Evolutionary conservation across 2,113 vertebrate species (phyloP), one percentile per base, ranked within the genome.

Genomic region (Alaudala cheleensis): DNA sequence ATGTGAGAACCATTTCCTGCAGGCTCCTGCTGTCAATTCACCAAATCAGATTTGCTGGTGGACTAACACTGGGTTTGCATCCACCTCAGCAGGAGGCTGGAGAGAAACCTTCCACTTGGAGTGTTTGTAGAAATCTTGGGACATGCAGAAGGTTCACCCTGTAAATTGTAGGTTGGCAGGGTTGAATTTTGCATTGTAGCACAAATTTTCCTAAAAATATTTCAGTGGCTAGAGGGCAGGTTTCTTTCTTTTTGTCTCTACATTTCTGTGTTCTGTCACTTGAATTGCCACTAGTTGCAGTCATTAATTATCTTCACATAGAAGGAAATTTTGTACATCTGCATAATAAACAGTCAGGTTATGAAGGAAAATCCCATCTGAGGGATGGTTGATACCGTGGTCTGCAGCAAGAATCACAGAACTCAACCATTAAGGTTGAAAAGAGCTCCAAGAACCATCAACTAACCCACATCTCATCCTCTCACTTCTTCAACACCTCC

Each of bases 1-100:
- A 92, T 39, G 22, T 64, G 51, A 91, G 44, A 92, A n/a, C 4
- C 23, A 64, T 83, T 89, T 96, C 56, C 65, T 37, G 67, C 34
- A 74, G 57, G 13, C 24, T n/a, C 45, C 66, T 76, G 49, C 17
- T 21, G 14, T 24, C 89, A 89, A 66, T 88, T 81, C 69, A 84
- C 40, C 18, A 81, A 44, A 61, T 60, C 25, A 72, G 28, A 69
- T 92, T 58, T 93, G 10, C 62, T 93, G 66, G 57, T 49, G 39
- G 45, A 61, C 39, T 62, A 18, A 16, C 39, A 10, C 34, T 81
- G 45, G 51, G 51, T 95, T 60, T 84, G n/a, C 34, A 85, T 82
- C 70, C 10, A 44, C 9, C 33, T 85, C 42, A 73, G 16, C 8
- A 39, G 64, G 8, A 9, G 13, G 2, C 3, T 29, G 62, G 17